phyloP scores from a whole-genome alignment of 35 echinoderm and acorn worm genomes.

The Heliocidaris tuberculata region DNA sequence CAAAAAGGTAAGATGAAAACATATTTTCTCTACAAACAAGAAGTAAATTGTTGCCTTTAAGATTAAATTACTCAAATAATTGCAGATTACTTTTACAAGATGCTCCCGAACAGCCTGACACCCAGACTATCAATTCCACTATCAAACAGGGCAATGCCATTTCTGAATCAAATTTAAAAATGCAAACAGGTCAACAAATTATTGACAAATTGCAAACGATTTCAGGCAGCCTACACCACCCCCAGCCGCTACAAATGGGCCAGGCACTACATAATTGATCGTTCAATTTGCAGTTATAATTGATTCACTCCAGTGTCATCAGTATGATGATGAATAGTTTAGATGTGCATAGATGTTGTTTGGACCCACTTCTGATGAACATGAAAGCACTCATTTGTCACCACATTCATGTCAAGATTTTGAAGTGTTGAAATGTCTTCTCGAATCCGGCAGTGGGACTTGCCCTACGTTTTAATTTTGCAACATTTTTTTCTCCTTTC shows the following conservation, averaged over 20 bases:
- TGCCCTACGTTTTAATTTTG: too few relatives aligned
- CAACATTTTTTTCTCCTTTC: too few relatives aligned
- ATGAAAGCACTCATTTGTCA: not conserved
- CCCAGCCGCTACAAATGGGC: not conserved
- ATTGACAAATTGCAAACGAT: not conserved
- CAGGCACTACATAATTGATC: slow-evolving; percentile 1
- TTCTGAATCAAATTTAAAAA: not conserved
- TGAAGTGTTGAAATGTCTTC: too few relatives aligned
- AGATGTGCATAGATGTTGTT: not conserved
- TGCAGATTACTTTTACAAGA: too few relatives aligned
- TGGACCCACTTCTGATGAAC: not conserved
- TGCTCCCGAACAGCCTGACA: not conserved
- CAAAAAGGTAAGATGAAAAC: too few relatives aligned
- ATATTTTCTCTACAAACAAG: too few relatives aligned
- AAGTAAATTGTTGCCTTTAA: too few relatives aligned
- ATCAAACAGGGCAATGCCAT: not conserved
- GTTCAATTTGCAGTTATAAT: slow-evolving; percentile 12
- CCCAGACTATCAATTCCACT: not conserved
- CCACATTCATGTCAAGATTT: too few relatives aligned
- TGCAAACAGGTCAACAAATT: not conserved
- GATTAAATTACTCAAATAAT: too few relatives aligned
- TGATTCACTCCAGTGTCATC: not conserved
- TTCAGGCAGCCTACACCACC: not conserved
- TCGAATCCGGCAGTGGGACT: too few relatives aligned
- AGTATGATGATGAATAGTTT: not conserved